phyloP scores from a whole-genome alignment of 1,140 invertebrate genomes.

The Drosophila azteca region DNA sequence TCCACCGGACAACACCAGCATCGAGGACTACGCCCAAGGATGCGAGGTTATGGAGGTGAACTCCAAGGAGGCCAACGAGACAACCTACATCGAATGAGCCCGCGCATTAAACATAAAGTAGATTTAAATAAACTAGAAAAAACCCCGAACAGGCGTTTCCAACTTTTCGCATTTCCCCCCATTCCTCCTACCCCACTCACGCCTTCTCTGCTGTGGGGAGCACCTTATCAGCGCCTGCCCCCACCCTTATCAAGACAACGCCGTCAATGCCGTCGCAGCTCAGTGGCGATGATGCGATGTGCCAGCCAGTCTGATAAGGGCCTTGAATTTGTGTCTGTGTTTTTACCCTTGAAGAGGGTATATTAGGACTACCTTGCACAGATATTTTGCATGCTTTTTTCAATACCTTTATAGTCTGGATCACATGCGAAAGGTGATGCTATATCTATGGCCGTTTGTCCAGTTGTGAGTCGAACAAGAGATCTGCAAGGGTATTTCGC shows the following conservation, averaged over 20 bases:
- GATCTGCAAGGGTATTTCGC: no score
- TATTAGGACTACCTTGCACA: background rate
- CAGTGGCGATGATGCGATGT: constrained; percentile 3
- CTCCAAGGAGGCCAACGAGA: constrained; percentile 66
- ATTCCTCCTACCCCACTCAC: constrained; percentile 3
- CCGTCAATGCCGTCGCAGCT: constrained; percentile 27
- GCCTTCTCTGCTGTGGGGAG: constrained; percentile 10
- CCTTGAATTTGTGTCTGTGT: background rate
- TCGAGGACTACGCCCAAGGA: constrained; percentile 70
- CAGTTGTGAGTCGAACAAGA: no score
- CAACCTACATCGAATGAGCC: constrained; percentile 52
- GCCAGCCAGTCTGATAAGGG: constrained; percentile 12
- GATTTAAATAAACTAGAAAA: no score
- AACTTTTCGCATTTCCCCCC: no score
- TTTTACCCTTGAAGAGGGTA: background rate
- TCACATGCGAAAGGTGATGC: no score
- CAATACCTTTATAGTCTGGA: no score
- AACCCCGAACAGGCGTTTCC: no score
- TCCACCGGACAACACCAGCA: constrained; percentile 28
- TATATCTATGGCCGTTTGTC: no score
- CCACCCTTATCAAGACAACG: constrained; percentile 26
- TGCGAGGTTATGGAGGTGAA: constrained; percentile 62
- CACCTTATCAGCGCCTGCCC: constrained; percentile 9
- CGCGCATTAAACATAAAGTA: no score
- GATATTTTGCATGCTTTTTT: no score